These are phyloP conservation scores for Nebria salina DNA, from an alignment of 2,888 invertebrate genomes.

Conservation along the genomic window DNA sequence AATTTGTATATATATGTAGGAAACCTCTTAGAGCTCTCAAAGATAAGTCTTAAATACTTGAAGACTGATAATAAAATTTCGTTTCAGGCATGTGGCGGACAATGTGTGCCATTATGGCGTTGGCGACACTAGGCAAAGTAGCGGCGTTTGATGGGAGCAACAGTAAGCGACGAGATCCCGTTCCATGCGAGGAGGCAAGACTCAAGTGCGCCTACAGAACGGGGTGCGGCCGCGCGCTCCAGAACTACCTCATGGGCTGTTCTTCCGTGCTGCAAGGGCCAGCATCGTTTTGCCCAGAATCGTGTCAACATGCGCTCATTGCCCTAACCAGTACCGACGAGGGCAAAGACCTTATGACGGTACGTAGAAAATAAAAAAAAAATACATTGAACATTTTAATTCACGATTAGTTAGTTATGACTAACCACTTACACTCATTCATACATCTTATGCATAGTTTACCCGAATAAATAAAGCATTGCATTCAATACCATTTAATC, in stretches of 20 bases:
- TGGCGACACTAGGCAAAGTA: slow-evolving; percentile 57
- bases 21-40: neutral
- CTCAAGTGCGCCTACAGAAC: slow-evolving; percentile 78
- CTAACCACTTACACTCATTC: too few relatives aligned
- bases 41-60: neutral
- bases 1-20: too few relatives aligned
- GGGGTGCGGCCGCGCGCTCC: slow-evolving; percentile 81
- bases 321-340: slow-evolving; percentile 82
- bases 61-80: neutral
- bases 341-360: slow-evolving; percentile 80
- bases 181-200: slow-evolving; percentile 73
- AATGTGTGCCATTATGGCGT: slow-evolving; percentile 55
- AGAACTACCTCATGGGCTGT: slow-evolving; percentile 80
- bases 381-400: neutral
- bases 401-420: too few relatives aligned
- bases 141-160: slow-evolving; percentile 9
- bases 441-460: too few relatives aligned
- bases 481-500: neutral
- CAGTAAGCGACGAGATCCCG: slow-evolving; percentile 20
- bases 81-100: slow-evolving; percentile 60
- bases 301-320: slow-evolving; percentile 80
- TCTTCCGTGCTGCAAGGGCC: slow-evolving; percentile 72
- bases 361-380: slow-evolving; percentile 54
- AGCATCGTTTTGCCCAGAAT: slow-evolving; percentile 70
- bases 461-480: neutral